Evolutionary conservation across 2,888 invertebrate genomes (phyloP).

Genomic region (Mimas tiliae): DNA sequence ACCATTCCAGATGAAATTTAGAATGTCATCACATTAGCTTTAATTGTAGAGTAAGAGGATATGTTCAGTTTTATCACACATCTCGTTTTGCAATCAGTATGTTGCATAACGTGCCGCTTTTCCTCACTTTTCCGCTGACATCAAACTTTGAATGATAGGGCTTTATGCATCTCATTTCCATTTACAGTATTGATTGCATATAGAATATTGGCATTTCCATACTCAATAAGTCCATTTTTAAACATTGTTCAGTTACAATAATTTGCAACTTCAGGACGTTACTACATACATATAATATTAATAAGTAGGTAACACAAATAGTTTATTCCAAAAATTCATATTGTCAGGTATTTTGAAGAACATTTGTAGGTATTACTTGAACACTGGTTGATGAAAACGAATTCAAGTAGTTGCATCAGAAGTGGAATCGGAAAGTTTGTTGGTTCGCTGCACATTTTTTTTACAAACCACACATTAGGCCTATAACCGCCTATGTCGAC

Average conservation of each 20-base stretch:
- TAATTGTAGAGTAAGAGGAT: neutral
- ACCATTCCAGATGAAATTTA: conserved; percentile 5
- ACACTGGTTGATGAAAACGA: neutral
- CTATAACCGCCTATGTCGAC: neutral
- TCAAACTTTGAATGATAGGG: neutral
- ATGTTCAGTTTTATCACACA: neutral
- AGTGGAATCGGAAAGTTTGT: neutral
- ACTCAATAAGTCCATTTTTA: too few species aligned
- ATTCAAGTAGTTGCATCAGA: neutral
- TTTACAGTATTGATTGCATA: too few species aligned
- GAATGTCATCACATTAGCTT: neutral
- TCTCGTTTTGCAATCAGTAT: neutral
- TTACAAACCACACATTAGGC: neutral
- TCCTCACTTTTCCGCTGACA: neutral
- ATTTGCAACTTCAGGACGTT: too few species aligned
- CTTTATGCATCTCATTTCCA: too few species aligned
- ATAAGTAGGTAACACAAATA: too few species aligned
- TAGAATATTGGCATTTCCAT: too few species aligned
- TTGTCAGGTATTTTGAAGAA: too few species aligned
- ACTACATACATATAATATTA: too few species aligned
- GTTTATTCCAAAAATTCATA: too few species aligned
- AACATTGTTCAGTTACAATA: too few species aligned
- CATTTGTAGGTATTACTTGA: too few species aligned
- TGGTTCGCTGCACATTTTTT: neutral
- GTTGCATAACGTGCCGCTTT: neutral